Base-by-base conservation (phyloP, 2,113 vertebrate species). In the Marcusenius ussheri region DNA sequence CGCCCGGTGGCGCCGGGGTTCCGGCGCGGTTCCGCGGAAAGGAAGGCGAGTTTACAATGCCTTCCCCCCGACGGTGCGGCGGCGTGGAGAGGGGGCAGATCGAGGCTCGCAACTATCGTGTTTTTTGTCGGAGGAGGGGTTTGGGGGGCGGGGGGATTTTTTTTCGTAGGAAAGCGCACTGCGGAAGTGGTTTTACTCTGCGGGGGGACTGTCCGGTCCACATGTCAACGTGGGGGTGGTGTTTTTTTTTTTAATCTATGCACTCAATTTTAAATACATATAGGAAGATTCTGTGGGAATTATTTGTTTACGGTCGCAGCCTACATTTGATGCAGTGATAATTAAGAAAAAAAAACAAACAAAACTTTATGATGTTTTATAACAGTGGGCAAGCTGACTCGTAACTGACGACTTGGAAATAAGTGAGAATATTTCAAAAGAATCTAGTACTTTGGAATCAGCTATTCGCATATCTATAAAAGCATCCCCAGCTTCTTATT, bases 131-230 rank as follows among this genome's bases (percentile, higher is more conserved):
- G 77, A 39, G 70, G 88, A 17, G 27, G 62, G 70, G 50, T 51
- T 39, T 53, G 86, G 35, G 56, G 53, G 87, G 87, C 3, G 53
- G 89, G 89, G 89, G 83, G 39, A 27, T 87, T 90, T 89, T 89
- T 85, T 89, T 85, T 74, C 50, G 42, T 51, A 5, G 19, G 88
- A 90, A 90, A 89, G 90, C 62, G 87, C 90, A 85, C 88, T 90
- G 88, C 88, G 77, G 88, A 90, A 90, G 77, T 70, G 88, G 88
- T 85, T 90, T 90, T 27, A 83, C 90, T 90, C 90, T 90, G 90
- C 53, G 90, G 90, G 90, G 42, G 90, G 83, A 47, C 90, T 89
- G 88, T 85, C 88, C 88, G 87, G 88, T 80, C 53, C 87, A 62
- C 87, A 42, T 88, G 87, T 88, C 87, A 62, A 6, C 4, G 49